These are phyloP conservation scores for Crenuchus spilurus DNA, from an alignment of 2,797 vertebrate species.

Conservation along the genomic window DNA sequence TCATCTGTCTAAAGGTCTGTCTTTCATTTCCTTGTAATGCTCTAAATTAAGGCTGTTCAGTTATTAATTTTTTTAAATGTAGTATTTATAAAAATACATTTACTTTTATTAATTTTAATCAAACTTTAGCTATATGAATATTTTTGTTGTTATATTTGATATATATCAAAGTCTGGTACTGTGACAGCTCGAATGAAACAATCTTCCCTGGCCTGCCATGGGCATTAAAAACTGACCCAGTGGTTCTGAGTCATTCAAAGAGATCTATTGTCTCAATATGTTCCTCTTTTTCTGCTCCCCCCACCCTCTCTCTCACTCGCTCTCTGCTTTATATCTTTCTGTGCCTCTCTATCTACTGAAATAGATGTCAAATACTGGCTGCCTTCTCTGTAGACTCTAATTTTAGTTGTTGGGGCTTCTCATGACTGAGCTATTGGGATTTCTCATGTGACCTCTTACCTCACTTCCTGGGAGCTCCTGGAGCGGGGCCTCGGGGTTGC, in stretches of 20 bases:
- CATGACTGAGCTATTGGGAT: too few species aligned
- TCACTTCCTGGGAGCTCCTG: conserved; percentile 52
- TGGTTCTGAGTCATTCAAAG: conserved; percentile 65
- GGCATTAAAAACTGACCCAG: conserved; percentile 54
- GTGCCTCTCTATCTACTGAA: conserved; percentile 42
- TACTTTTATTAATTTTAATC: too few species aligned
- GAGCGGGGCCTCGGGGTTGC: conserved; percentile 64
- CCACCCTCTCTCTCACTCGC: conserved; percentile 35
- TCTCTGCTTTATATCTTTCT: not conserved
- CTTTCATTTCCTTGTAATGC: too few species aligned
- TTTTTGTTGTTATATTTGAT: too few species aligned
- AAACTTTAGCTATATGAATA: too few species aligned
- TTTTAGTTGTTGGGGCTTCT: conserved; percentile 55
- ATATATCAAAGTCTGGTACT: too few species aligned
- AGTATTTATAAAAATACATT: too few species aligned
- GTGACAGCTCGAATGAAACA: too few species aligned
- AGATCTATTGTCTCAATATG: conserved; percentile 64
- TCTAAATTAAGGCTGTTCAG: too few species aligned
- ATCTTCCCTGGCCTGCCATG: conserved; percentile 54
- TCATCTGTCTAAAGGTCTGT: too few species aligned
- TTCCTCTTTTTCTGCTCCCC: not conserved
- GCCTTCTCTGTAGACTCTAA: conserved; percentile 52
- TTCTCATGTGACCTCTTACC: conserved; percentile 60
- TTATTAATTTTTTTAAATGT: too few species aligned
- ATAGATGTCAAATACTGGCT: conserved; percentile 56